Percentiles rank a stretch among this genome's conserved stretches.
phyloP scores from a whole-genome alignment of 2,113 vertebrate species.

The Rhynchomys soricoides region DNA sequence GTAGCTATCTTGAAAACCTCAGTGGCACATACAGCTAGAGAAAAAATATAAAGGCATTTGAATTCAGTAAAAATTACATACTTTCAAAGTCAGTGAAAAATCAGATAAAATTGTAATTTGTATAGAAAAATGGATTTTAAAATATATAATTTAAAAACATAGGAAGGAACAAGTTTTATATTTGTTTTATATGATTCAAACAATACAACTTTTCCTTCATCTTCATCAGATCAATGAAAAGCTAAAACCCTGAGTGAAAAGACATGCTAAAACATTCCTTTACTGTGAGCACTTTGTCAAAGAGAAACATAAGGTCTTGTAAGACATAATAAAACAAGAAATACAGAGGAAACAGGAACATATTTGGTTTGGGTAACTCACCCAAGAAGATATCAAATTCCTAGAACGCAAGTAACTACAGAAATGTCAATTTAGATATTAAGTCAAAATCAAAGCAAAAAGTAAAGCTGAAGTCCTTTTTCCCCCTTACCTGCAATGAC shows the following conservation, averaged over 20 bases:
- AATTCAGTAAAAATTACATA: constrained; percentile 53
- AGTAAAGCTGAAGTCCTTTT: constrained; percentile 1
- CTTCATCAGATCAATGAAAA: constrained; percentile 22
- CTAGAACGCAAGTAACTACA: not conserved
- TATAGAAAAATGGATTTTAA: not conserved
- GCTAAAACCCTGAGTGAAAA: not conserved
- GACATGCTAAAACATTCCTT: not conserved
- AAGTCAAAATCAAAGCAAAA: constrained; percentile 35
- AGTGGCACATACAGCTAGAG: constrained; percentile 94
- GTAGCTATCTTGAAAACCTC: constrained; percentile 99
- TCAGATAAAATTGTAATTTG: not conserved
- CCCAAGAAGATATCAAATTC: constrained; percentile 7
- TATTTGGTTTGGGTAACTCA: not conserved
- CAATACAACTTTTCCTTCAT: not conserved
- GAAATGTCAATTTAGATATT: constrained; percentile 28
- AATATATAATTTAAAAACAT: not conserved
- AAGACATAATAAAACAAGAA: not conserved
- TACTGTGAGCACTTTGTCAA: not conserved
- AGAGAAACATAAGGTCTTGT: not conserved
- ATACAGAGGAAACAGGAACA: not conserved
- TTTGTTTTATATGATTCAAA: constrained; percentile 5
- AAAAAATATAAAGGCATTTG: constrained; percentile 54
- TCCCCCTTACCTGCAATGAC: constrained; percentile 94
- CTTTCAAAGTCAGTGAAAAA: constrained; percentile 36
- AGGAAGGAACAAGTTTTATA: constrained; percentile 22